Base-by-base conservation (phyloP, 92 coral and sea anemone genomes). In the Paramuricea clavata region DNA sequence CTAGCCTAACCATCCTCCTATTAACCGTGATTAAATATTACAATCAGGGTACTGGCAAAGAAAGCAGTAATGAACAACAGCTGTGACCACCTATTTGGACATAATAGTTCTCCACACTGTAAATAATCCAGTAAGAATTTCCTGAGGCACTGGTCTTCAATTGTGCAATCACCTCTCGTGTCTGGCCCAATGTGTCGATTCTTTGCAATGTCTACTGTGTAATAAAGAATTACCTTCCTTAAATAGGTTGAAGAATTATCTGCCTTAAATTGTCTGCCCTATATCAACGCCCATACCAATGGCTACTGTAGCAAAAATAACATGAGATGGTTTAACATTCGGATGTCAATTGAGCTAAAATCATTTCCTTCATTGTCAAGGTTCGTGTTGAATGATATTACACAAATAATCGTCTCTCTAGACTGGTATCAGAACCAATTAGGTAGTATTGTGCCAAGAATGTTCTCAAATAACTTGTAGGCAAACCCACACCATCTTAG, bases 391-490 rank as follows among this genome's bases (percentile, higher is more conserved):
- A 39, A 36, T 70, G 77, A 70, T 70, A 70, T 44, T 70, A 42
- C 5, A 5, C 77, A 33, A 70, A 70, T 23, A 83, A 62, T 42
- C 87, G 32, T 9, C 56, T 70, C 25, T 71, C 81, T 6, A 79
- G 87, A 59, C 50, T 34, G 68, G 27, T 33, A 69, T 49, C 39
- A 34, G 3, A 3, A 56, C 43, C 43, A 8, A 36, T 49, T 50
- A 79, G 71, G 36, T 67, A 83, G 25, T 83, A 71, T 54, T 83
- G 87, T 49, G 35, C 87, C 81, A 49, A 83, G 64, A 42, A 69
- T 61, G 49, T 34, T 49, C 9, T 70, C 72, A 83, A 83, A 83
- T 57, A 26, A 67, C n/a, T 81, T 81, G 69, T 34, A 81, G 10
- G 85, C 76, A 81, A 57, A 57, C 67, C n/a, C 67, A 57, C 49